A percentile compares a stretch with the other conserved stretches of the same genome.
Evolutionary conservation across 1,140 invertebrate species (phyloP).

Genomic region (Bombus consobrinus): DNA sequence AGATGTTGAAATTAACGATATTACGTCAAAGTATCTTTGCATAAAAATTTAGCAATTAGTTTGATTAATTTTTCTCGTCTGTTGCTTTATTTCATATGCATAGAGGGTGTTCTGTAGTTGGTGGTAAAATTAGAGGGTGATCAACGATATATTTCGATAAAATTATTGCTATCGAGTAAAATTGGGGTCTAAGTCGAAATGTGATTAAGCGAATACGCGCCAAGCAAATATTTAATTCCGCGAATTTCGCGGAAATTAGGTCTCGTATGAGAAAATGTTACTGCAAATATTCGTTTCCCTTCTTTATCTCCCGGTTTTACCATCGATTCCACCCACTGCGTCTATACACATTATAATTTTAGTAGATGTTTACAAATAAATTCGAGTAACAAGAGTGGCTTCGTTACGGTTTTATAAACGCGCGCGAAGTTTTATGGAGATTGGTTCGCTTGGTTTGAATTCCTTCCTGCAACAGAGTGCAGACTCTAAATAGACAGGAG

Average conservation of each 20-base stretch:
- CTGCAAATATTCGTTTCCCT: too few relatives aligned
- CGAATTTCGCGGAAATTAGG: too few relatives aligned
- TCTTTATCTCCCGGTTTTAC: background rate
- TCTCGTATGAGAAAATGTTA: too few relatives aligned
- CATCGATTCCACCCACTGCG: background rate
- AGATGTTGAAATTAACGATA: background rate
- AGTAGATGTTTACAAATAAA: background rate
- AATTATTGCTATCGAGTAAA: background rate
- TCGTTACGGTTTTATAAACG: background rate
- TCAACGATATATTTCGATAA: background rate
- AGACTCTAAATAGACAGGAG: constrained; percentile 23
- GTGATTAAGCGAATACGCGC: too few relatives aligned
- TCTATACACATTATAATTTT: background rate
- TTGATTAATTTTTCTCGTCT: background rate
- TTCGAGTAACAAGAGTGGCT: background rate
- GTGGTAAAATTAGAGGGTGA: background rate
- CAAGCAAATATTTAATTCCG: too few relatives aligned
- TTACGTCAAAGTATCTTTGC: background rate
- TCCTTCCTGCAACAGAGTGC: background rate
- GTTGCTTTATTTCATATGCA: background rate
- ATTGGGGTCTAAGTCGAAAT: too few relatives aligned
- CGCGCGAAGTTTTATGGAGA: constrained; percentile 21
- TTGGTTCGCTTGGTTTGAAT: constrained; percentile 5
- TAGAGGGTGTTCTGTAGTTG: background rate
- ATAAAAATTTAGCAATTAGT: background rate